These are phyloP conservation scores for Spodoptera litura DNA, from an alignment of 1,140 invertebrate species.

Conservation along the genomic window DNA sequence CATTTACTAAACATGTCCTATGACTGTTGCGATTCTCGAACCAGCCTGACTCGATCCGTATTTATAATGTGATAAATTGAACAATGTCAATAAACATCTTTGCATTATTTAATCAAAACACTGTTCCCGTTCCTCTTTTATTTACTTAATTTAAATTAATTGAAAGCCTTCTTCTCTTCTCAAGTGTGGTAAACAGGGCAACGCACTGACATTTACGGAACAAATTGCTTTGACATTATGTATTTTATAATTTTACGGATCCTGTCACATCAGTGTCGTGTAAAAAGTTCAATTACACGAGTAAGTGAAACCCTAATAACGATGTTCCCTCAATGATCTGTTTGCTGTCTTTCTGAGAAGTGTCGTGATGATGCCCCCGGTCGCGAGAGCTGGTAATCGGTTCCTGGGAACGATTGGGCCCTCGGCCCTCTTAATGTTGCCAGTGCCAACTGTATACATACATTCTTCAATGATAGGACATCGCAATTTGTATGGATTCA, in stretches of 20 bases:
- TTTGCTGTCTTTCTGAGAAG: conserved; percentile 26
- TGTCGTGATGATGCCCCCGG: conserved; percentile 37
- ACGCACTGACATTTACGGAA: conserved; percentile 32
- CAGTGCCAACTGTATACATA: conserved; percentile 15
- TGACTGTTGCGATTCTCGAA: not conserved
- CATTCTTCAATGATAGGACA: conserved; percentile 4
- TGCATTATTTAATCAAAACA: too few species aligned
- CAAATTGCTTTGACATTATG: conserved; percentile 28
- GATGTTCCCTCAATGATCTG: conserved; percentile 37
- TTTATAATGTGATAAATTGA: too few species aligned
- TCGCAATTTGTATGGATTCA: conserved; percentile 33
- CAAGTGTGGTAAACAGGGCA: not conserved
- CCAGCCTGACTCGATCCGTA: too few species aligned
- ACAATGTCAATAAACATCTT: too few species aligned
- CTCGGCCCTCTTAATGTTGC: conserved; percentile 34
- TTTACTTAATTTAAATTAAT: not conserved
- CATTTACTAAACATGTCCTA: conserved; percentile 12
- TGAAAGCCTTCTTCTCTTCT: not conserved
- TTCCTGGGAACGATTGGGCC: conserved; percentile 41
- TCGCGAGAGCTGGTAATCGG: conserved; percentile 40
- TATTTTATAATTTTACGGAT: conserved; percentile 25
- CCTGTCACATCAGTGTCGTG: conserved; percentile 21
- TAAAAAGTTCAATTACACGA: conserved; percentile 39
- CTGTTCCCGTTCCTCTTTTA: too few species aligned
- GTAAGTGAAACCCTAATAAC: conserved; percentile 28